Percentiles rank a stretch among this genome's conserved stretches.
Conservation (phyloP, 2,888 invertebrate genomes). For the Caenorhabditis doughertyi region DNA sequence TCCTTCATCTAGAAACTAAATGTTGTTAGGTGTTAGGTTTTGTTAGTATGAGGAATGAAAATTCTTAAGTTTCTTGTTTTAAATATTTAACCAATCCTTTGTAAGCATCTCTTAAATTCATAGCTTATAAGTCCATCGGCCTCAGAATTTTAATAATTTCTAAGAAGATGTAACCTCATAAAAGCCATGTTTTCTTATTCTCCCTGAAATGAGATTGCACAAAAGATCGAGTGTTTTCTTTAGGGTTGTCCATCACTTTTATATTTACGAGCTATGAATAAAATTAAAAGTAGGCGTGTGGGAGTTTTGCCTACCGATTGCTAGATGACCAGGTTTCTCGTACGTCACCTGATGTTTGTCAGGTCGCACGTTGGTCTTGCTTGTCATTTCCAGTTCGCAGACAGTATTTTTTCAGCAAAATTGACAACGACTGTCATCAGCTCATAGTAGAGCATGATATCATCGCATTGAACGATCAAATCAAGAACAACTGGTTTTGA, state of each 20-base stretch:
- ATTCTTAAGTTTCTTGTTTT: no score
- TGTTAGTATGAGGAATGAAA: no score
- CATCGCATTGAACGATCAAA: conserved; percentile 31
- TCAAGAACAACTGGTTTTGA: conserved; percentile 6
- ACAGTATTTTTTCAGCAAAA: conserved; percentile 6
- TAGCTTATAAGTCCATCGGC: no score
- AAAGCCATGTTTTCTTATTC: no score
- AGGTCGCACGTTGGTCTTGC: conserved; percentile 40
- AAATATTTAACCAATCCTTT: no score
- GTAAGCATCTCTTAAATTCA: no score
- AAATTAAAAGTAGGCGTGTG: conserved; percentile 6
- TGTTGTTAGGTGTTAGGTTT: no score
- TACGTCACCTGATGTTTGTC: conserved; percentile 56
- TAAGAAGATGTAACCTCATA: no score
- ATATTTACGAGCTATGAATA: conserved; percentile 32
- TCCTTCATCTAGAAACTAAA: no score
- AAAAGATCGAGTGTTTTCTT: background rate
- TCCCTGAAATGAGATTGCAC: background rate
- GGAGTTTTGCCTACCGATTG: conserved; percentile 12
- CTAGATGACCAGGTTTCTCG: conserved; percentile 26
- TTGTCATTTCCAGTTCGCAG: conserved; percentile 14
- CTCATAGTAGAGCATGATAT: conserved; percentile 7
- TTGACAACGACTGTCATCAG: conserved; percentile 15
- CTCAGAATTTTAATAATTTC: no score
- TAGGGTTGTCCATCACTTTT: conserved; percentile 17